Base-by-base conservation (phyloP, 1,140 invertebrate species). In the Drosophila sechellia region DNA sequence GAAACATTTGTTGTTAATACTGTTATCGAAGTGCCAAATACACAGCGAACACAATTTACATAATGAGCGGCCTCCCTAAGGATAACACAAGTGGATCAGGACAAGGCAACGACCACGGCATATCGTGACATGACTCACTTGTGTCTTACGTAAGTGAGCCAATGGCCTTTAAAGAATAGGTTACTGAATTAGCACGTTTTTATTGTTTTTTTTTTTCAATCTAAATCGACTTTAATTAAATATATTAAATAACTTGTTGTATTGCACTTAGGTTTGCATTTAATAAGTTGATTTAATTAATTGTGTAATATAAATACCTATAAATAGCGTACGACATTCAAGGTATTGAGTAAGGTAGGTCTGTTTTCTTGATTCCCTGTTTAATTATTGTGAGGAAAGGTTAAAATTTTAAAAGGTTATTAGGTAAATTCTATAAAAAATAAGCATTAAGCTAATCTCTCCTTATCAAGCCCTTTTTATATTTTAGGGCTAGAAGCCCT, bases 1-100 rank as follows among this genome's bases (percentile, higher is more conserved):
- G 25, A 49, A 58, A 55, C 73, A 84, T 89, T 89, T 84, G 84
- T 79, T 77, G 80, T 77, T 89, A 89, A 89, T 89, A 89, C 84
- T 89, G 85, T 72, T 75, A 83, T 84, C 84, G 77, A 89, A 83
- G 68, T 76, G 83, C 74, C 75, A 81, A 78, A 79, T 72, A 72
- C 48, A 83, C 64, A 65, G 22, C 17, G 53, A 54, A 74, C 58
- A 45, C 48, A 49, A 69, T 77, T 76, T 80, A 50, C 66, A 69
- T 84, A 77, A 77, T 63, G 73, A 66, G 59, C 25, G 54, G 11
- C 25, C 11, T 31, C 15, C 34, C 25, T 10, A n/a, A 27, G 34
- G 48, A 45, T 25, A 53, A 2, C 20, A 49, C n/a, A 25, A 69
- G 63, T 69, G 17, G 35, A 69, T 70, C 65, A 55, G 50, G n/a